Base-by-base conservation (phyloP, 2,113 vertebrate species). In the Tylochromis polylepis region DNA sequence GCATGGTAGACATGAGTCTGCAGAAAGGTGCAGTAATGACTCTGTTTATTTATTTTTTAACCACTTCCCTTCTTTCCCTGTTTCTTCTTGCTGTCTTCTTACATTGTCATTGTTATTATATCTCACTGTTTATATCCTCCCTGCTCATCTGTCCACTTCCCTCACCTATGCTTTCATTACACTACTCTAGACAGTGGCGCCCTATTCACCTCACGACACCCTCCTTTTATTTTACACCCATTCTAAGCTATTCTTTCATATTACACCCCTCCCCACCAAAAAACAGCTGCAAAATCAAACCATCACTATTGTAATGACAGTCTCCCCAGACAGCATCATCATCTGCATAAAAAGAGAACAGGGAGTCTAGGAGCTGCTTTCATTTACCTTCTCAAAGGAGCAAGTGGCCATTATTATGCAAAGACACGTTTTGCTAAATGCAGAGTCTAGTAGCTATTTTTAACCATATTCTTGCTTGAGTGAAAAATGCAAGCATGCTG, bases 1-100 rank as follows among this genome's bases (percentile, higher is more conserved):
- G 96, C 86, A 96, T 96, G 96, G 96, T 97, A 88, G 96, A 96
- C 92, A 96, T 96, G 96, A 97, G 96, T 87, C 96, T 97, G 87
- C 96, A 96, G 94, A 97, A 97, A 97, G 96, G 96, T 96, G 94
- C 85, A 16, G 90, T 94, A 93, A 83, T 53, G 46, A 88, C 79
- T 16, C 79, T 58, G 1, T 83, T 58, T 89, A 79, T 84, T 65
- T 83, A 12, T 77, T 41, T 87, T n/a, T 46, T 72, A 46, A 14
- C 75, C 70, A 77, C 51, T 82, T 41, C 46, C 38, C 51, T 2
- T 72, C 51, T 70, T 2, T 0, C 51, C 27, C 34, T 18, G 11
- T 22, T 56, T 87, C 46, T 51, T 70, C 79, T 88, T 11, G 10
- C n/a, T 31, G 62, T 86, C 58, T 27, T 79, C 53, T 43, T 31